These are phyloP conservation scores for Limnephilus rhombicus DNA, from an alignment of 2,888 invertebrate genomes.

Conservation along the genomic window DNA sequence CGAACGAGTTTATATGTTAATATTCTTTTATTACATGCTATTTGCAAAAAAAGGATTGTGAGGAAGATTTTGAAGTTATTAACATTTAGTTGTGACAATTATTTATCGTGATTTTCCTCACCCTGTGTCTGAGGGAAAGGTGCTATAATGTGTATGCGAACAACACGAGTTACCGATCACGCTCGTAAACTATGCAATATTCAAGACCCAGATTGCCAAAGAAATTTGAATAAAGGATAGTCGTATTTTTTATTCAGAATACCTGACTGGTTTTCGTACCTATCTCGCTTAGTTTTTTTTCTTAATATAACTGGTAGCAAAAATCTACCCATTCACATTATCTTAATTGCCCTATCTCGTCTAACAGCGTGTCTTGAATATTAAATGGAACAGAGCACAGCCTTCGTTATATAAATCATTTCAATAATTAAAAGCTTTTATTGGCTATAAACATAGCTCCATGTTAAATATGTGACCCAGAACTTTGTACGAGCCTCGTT, in stretches of 20 bases:
- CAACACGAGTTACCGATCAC: not conserved
- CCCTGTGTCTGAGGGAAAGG: not conserved
- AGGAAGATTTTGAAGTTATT: too few relatives aligned
- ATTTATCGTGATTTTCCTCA: too few relatives aligned
- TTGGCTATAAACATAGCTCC: constrained; percentile 57
- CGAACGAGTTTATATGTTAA: too few relatives aligned
- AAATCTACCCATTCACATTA: constrained; percentile 38
- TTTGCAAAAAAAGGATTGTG: too few relatives aligned
- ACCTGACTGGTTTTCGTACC: constrained; percentile 22
- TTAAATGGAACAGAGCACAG: constrained; percentile 37
- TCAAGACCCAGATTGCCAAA: not conserved
- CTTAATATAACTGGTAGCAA: constrained; percentile 25
- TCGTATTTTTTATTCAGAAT: not conserved
- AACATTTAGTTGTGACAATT: too few relatives aligned
- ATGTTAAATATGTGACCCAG: constrained; percentile 19
- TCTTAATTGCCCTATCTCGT: constrained; percentile 52
- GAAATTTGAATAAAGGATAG: not conserved
- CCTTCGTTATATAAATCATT: constrained; percentile 55
- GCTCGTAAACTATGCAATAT: not conserved
- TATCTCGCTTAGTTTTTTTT: constrained; percentile 3
- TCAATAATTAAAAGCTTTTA: constrained; percentile 59
- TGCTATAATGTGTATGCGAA: not conserved
- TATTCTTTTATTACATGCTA: too few relatives aligned
- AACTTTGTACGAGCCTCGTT: constrained; percentile 12
- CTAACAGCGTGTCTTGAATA: constrained; percentile 19